Evolutionary conservation across 2,797 vertebrate genomes (phyloP).

Genomic region (Necrosyrtes monachus): DNA sequence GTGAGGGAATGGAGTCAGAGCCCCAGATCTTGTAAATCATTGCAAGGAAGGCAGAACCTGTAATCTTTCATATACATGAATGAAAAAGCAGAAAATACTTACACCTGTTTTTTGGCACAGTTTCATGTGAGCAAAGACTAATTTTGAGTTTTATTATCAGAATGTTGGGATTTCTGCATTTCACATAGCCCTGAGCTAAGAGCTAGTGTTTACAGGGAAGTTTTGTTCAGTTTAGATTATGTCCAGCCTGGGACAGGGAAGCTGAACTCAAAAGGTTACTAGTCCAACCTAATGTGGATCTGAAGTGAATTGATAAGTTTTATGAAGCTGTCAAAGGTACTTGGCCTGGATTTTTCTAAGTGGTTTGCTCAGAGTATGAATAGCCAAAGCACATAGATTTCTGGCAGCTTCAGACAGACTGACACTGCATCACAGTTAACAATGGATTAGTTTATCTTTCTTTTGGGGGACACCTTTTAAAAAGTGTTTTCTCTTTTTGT

Average conservation of each 20-base stretch:
- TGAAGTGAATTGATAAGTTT: background rate
- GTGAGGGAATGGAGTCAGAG: background rate
- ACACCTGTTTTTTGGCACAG: background rate
- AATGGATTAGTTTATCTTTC: background rate
- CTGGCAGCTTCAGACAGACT: background rate
- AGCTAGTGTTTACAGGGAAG: background rate
- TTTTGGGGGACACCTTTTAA: background rate
- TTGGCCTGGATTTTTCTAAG: background rate
- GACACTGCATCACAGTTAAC: background rate
- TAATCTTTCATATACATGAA: background rate
- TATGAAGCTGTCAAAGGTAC: background rate
- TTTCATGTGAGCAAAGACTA: background rate
- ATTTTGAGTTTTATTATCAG: background rate
- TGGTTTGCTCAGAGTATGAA: background rate
- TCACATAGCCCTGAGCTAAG: background rate
- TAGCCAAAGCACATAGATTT: background rate
- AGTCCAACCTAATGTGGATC: background rate
- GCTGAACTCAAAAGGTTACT: background rate
- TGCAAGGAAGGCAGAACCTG: background rate
- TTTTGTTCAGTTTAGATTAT: background rate
- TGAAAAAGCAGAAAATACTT: background rate
- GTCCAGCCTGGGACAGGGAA: background rate
- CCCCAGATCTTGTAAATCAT: background rate
- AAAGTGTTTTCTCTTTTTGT: background rate
- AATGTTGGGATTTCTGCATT: background rate